These are phyloP conservation scores for Metellina segmentata DNA, from an alignment of 2,888 invertebrate genomes.

Conservation along the genomic window DNA sequence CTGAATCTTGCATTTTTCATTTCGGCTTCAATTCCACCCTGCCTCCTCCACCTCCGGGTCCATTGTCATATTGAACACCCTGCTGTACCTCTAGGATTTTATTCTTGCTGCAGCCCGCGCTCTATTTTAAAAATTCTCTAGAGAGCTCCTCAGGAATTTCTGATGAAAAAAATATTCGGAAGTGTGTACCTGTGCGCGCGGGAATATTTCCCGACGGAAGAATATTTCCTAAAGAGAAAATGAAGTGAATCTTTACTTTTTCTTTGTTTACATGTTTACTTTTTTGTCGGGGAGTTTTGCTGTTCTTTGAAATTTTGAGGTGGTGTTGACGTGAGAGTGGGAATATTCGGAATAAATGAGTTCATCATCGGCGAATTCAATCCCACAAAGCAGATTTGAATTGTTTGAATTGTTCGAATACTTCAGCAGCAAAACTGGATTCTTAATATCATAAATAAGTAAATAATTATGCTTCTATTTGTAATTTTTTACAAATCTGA, in stretches of 20 bases:
- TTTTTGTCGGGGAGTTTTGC: no score
- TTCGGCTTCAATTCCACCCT: conserved; percentile 46
- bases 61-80: conserved; percentile 41
- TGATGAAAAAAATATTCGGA: conserved; percentile 14
- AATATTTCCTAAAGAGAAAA: not conserved
- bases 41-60: conserved; percentile 18
- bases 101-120: not conserved
- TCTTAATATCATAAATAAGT: no score
- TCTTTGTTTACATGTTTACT: not conserved
- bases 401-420: not conserved
- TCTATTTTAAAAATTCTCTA: not conserved
- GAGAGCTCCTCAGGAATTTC: conserved; percentile 9
- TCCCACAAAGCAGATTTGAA: not conserved
- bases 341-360: not conserved
- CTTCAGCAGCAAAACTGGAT: no score
- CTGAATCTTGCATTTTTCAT: conserved; percentile 67
- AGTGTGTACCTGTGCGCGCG: conserved; percentile 8
- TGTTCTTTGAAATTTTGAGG: not conserved
- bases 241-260: not conserved
- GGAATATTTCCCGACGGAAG: not conserved
- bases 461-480: no score
- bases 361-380: not conserved
- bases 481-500: no score
- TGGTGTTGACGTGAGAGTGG: not conserved
- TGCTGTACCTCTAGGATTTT: conserved; percentile 6